Evolutionary conservation across 2,888 invertebrate species (phyloP).

Genomic region (Periphyllus acericola): DNA sequence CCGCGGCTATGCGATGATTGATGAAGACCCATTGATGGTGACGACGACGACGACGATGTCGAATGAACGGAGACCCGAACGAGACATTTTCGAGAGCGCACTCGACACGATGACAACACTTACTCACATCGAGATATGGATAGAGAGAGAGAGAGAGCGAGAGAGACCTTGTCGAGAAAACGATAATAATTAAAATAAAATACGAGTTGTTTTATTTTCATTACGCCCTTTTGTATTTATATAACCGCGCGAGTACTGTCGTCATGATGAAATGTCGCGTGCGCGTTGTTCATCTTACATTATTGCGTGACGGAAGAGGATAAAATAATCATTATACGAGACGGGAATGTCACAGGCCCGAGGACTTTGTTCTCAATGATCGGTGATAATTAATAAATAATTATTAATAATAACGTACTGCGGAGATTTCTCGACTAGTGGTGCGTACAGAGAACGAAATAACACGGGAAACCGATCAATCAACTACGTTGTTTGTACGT

Average conservation of each 20-base stretch:
- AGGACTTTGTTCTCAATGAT: background rate
- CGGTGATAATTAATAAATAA: background rate
- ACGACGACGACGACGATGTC: background rate
- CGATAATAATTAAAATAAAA: background rate
- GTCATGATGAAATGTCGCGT: background rate
- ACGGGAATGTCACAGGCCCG: background rate
- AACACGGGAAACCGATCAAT: background rate
- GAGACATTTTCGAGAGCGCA: constrained; percentile 21
- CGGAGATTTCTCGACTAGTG: background rate
- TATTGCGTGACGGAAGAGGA: background rate
- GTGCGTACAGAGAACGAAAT: background rate
- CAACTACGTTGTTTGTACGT: background rate
- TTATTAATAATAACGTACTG: background rate
- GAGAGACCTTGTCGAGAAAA: background rate
- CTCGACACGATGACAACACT: constrained; percentile 3
- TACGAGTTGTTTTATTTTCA: background rate
- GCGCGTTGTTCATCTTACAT: background rate
- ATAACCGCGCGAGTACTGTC: background rate
- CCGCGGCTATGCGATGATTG: constrained; percentile 15
- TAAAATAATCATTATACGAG: background rate
- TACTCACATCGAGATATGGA: background rate
- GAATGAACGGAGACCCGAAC: background rate
- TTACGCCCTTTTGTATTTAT: background rate
- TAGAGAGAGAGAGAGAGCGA: background rate
- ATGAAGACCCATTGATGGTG: constrained; percentile 11